Percentiles rank a stretch among this genome's conserved stretches.
Evolutionary conservation across 2,888 invertebrate species (phyloP).

Genomic region (Ceraclea dissimilis): DNA sequence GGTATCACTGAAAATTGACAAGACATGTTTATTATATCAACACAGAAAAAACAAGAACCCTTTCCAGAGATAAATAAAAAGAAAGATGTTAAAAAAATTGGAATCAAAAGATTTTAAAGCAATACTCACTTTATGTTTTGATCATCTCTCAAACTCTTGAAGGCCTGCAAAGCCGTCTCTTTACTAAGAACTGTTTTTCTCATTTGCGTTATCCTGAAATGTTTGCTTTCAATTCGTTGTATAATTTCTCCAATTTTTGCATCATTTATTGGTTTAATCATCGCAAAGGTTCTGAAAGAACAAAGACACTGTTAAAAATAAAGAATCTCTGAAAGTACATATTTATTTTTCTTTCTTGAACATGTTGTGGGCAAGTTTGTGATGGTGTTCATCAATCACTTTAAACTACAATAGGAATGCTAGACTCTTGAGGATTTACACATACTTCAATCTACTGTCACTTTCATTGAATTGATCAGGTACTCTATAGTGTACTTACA

Average conservation of each 20-base stretch:
- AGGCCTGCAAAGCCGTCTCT: constrained; percentile 59
- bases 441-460: too few species aligned
- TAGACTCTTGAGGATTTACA: too few species aligned
- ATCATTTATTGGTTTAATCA: constrained; percentile 69
- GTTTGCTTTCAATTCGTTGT: constrained; percentile 53
- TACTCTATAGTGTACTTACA: too few species aligned
- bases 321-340: too few species aligned
- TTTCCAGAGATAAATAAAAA: neutral
- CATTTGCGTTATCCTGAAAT: constrained; percentile 58
- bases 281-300: constrained; percentile 59
- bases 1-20: constrained; percentile 41
- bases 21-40: neutral
- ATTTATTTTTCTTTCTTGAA: too few species aligned
- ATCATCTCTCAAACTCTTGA: constrained; percentile 49
- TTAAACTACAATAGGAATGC: too few species aligned
- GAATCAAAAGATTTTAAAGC: too few species aligned
- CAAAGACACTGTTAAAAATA: constrained; percentile 9
- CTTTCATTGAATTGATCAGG: too few species aligned
- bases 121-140: constrained; percentile 57
- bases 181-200: constrained; percentile 62
- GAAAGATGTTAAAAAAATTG: neutral
- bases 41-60: constrained; percentile 2
- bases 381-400: too few species aligned
- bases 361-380: too few species aligned
- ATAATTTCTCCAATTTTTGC: constrained; percentile 68